Percentiles rank a stretch among this genome's conserved stretches.
These are phyloP conservation scores for Anastrepha ludens DNA, from an alignment of 1,140 invertebrate genomes.

Conservation along the genomic window DNA sequence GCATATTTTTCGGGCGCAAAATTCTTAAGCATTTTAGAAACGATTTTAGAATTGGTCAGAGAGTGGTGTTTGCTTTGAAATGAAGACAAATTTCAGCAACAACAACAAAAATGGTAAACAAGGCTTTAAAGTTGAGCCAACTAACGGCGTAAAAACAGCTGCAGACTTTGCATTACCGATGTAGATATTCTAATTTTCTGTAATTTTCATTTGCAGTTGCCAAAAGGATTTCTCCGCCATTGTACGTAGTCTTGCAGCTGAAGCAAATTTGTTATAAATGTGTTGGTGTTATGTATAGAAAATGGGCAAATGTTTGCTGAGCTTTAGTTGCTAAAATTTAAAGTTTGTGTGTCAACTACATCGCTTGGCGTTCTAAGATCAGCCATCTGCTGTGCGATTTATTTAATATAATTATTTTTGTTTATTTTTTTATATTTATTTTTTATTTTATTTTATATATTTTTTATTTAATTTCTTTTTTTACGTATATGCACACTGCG, in stretches of 20 bases:
- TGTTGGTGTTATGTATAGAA: background rate
- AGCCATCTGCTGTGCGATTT: background rate
- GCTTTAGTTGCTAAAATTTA: background rate
- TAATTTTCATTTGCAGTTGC: background rate
- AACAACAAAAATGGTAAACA: no score
- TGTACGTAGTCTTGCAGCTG: background rate
- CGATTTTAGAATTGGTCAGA: no score
- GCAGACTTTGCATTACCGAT: background rate
- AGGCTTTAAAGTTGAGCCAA: no score
- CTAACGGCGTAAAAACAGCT: background rate
- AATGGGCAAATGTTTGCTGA: background rate
- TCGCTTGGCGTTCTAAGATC: background rate
- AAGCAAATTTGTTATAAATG: background rate
- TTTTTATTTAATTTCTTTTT: background rate
- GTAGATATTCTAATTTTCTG: background rate
- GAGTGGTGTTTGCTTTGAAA: no score
- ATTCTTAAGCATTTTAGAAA: no score
- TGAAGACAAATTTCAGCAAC: no score
- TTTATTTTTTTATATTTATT: background rate
- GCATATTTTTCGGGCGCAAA: no score
- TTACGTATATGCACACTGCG: no score
- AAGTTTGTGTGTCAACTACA: background rate
- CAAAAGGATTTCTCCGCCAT: background rate
- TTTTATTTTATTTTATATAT: background rate
- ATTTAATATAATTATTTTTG: background rate